A percentile compares a stretch with the other conserved stretches of the same genome.
phyloP scores from a whole-genome alignment of 2,113 vertebrate species.

The Tupaia tana region DNA sequence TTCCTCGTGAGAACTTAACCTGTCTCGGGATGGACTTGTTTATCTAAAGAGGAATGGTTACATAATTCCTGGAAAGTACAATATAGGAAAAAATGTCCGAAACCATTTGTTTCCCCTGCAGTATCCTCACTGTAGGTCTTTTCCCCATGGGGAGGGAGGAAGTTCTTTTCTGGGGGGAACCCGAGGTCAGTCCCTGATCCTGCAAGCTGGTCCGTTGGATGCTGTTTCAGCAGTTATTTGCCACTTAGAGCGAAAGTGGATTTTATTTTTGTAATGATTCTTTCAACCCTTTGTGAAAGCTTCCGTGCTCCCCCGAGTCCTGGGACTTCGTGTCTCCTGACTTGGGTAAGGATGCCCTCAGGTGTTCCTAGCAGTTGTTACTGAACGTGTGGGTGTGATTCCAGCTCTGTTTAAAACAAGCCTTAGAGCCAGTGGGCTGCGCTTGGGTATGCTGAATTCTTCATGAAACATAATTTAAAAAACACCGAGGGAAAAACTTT shows the following conservation, averaged over 20 bases:
- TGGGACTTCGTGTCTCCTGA: background rate
- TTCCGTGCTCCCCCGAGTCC: background rate
- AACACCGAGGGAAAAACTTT: slow-evolving; percentile 35
- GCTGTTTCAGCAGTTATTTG: background rate
- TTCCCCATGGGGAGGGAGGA: background rate
- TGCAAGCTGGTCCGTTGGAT: background rate
- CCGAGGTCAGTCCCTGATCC: background rate
- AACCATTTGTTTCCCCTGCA: slow-evolving; percentile 40
- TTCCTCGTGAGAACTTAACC: slow-evolving; percentile 50
- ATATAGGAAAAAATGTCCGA: slow-evolving; percentile 62
- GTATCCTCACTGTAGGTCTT: background rate
- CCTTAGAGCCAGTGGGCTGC: slow-evolving; percentile 11
- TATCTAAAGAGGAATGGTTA: slow-evolving; percentile 62
- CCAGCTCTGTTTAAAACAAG: background rate
- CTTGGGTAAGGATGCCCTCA: background rate
- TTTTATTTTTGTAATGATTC: background rate
- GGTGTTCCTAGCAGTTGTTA: background rate
- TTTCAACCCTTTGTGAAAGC: background rate
- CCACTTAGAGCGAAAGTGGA: background rate
- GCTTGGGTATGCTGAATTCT: background rate
- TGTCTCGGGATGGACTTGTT: slow-evolving; percentile 47
- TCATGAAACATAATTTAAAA: slow-evolving; percentile 60
- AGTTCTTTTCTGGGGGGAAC: background rate
- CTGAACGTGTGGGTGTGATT: background rate
- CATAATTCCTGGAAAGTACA: slow-evolving; percentile 74